phyloP scores from a whole-genome alignment of 2,888 invertebrate genomes.

The Scaptomyza tumidula region DNA sequence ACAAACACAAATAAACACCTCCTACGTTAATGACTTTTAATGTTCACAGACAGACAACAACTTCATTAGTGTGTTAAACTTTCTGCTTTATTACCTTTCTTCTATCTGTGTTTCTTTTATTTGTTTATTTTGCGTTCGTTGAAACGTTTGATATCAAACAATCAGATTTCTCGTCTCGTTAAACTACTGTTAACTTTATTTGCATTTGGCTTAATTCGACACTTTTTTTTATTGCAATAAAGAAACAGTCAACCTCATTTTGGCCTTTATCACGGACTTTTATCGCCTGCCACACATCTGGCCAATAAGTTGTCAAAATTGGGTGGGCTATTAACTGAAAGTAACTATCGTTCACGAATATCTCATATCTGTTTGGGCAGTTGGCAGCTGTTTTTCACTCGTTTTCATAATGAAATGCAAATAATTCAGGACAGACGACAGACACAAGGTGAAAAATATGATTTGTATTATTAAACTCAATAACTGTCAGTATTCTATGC shows the following conservation, averaged over 20 bases:
- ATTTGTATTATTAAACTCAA: conserved; percentile 58
- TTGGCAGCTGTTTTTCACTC: conserved; percentile 43
- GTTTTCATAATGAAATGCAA: conserved; percentile 67
- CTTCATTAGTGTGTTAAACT: conserved; percentile 42
- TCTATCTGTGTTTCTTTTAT: not conserved
- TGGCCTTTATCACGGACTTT: conserved; percentile 13
- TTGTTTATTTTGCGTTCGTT: conserved; percentile 15
- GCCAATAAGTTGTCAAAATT: conserved; percentile 15
- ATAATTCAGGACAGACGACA: conserved; percentile 14
- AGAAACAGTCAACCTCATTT: not conserved
- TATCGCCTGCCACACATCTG: conserved; percentile 45
- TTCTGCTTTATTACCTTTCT: conserved; percentile 51
- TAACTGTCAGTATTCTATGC: conserved; percentile 67
- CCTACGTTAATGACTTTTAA: conserved; percentile 35
- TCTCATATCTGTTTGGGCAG: conserved; percentile 16
- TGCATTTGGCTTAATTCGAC: conserved; percentile 52
- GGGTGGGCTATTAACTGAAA: conserved; percentile 6
- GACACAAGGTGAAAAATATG: conserved; percentile 35
- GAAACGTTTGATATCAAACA: conserved; percentile 44
- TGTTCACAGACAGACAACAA: conserved; percentile 16
- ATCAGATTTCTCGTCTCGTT: conserved; percentile 55
- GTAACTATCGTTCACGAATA: conserved; percentile 30
- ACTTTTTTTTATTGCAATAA: conserved; percentile 28
- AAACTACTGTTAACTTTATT: conserved; percentile 73
- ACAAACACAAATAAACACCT: conserved; percentile 14